phyloP scores from a whole-genome alignment of 2,113 vertebrate species.

The Mungos mungo region DNA sequence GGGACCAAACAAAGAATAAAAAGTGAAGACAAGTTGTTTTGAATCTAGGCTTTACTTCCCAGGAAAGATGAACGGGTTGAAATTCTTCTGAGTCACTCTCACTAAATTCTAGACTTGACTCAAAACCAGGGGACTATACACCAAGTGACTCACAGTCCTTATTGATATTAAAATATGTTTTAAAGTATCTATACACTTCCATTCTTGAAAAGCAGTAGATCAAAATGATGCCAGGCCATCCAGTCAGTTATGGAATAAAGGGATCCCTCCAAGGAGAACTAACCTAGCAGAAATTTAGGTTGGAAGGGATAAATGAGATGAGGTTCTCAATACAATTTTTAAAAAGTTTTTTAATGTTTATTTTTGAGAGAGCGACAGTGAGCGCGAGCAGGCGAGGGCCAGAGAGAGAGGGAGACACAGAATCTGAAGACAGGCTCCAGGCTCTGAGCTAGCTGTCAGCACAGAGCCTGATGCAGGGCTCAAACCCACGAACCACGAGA shows the following conservation, averaged over 20 bases:
- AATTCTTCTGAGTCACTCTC: background rate
- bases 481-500: no score
- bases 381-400: no score
- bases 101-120: background rate
- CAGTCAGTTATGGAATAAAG: background rate
- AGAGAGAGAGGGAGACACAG: no score
- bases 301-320: background rate
- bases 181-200: slow-evolving; percentile 20
- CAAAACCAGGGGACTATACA: background rate
- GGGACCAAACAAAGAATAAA: background rate
- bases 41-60: background rate
- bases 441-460: no score
- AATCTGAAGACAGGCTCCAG: no score
- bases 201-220: slow-evolving; percentile 7
- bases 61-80: background rate
- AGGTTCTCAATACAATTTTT: background rate
- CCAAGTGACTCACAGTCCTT: background rate
- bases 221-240: background rate
- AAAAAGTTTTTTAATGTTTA: no score
- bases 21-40: background rate
- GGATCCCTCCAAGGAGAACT: background rate
- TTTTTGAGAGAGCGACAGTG: no score
- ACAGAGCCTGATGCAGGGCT: no score
- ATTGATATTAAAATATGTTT: background rate
- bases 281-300: background rate